These are phyloP conservation scores for Chrysogorgia sp. DNA, from an alignment of 92 coral and sea anemone species.

Conservation along the genomic window DNA sequence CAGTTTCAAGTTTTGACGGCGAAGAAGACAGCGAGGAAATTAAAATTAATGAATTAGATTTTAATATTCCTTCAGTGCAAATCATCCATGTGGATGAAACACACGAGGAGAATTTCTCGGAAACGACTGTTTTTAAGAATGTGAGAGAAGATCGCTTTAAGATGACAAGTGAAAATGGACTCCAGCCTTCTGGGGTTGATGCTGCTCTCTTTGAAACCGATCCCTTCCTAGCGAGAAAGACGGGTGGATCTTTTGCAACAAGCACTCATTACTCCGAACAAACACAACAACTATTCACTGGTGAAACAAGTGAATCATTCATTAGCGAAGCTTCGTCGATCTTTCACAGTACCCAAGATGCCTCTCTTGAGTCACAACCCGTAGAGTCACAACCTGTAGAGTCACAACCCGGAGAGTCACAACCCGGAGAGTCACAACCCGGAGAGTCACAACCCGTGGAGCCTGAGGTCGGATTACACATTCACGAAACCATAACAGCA, in stretches of 20 bases:
- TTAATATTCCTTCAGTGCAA: background rate
- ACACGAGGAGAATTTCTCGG: constrained; percentile 6
- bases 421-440: no score
- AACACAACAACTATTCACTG: no score
- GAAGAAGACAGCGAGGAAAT: background rate
- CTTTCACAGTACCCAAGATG: no score
- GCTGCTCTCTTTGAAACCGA: background rate
- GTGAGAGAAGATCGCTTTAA: constrained; percentile 21
- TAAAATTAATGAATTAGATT: background rate
- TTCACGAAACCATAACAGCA: constrained; percentile 23
- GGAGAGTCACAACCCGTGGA: background rate
- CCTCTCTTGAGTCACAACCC: no score
- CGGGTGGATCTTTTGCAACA: background rate
- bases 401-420: no score
- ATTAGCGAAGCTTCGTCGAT: background rate
- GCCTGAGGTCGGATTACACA: background rate
- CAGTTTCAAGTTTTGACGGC: background rate
- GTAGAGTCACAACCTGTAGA: no score
- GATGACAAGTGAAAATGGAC: background rate
- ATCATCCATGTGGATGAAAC: background rate
- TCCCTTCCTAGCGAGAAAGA: background rate
- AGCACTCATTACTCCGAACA: no score
- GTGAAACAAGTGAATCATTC: background rate
- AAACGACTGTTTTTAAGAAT: background rate
- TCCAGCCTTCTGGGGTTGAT: background rate